Conservation (phyloP, 2,888 invertebrate species). For the Metalampra italica region DNA sequence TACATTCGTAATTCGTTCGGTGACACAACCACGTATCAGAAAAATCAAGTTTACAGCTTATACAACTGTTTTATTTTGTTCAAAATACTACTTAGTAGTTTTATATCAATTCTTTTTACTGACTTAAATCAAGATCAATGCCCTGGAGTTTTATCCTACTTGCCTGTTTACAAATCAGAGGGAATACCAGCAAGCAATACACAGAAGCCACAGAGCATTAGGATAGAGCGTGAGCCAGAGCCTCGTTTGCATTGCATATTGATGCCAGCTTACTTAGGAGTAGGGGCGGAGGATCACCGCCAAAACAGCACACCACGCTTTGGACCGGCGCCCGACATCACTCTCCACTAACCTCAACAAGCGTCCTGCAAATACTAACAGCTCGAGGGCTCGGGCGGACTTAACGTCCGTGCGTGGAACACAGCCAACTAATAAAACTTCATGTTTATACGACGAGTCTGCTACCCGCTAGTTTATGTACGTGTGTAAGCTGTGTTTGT, state of each 20-base stretch:
- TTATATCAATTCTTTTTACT: too few species aligned
- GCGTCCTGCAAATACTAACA: slow-evolving; percentile 60
- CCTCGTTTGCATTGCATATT: slow-evolving; percentile 37
- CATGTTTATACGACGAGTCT: slow-evolving; percentile 69
- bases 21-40: too few species aligned
- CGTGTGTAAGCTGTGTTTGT: slow-evolving; percentile 20
- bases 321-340: slow-evolving; percentile 25
- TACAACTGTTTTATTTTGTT: too few species aligned
- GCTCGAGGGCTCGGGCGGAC: slow-evolving; percentile 56
- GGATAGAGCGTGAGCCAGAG: too few species aligned
- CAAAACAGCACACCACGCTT: slow-evolving; percentile 15
- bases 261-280: slow-evolving; percentile 18
- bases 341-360: slow-evolving; percentile 37
- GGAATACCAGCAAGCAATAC: too few species aligned
- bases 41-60: too few species aligned
- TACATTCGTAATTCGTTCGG: not conserved
- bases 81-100: too few species aligned
- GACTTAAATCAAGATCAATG: too few species aligned
- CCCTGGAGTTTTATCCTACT: too few species aligned
- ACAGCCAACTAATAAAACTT: slow-evolving; percentile 76
- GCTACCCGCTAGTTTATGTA: slow-evolving; percentile 58
- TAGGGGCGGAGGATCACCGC: slow-evolving; percentile 7
- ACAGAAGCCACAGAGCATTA: not conserved
- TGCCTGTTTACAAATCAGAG: too few species aligned
- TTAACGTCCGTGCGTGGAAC: slow-evolving; percentile 72